Evolutionary conservation across 2,888 invertebrate genomes (phyloP), one percentile per base, ranked within the genome.

Genomic region (Acronicta psi): DNA sequence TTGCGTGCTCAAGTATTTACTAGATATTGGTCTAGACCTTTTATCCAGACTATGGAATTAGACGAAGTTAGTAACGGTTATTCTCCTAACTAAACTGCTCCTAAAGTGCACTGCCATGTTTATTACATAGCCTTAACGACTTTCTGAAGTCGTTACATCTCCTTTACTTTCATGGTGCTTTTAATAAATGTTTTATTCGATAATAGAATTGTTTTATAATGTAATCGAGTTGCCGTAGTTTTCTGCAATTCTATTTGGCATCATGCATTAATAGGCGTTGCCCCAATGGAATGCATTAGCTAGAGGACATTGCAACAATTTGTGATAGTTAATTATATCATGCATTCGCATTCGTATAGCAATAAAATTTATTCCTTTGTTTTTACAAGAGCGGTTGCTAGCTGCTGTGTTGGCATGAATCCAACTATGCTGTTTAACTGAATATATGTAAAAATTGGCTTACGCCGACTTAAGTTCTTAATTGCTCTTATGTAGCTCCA

Each of bases 391-490:
- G 73, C 75, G 77, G 84, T 86, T 88, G 81, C 86, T 79, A 85
- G 63, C 81, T 69, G 71, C 67, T 66, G 46, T 71, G 25, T 76
- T 89, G 90, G 90, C 88, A 16, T 31, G 9, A 8, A 20, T 77
- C 89, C 90, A 90, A 86, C 60, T 73, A 81, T 83, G 85, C 82
- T 66, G 68, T 83, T 83, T 79, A 75, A 79, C 77, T 71, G 71
- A 70, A 80, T 59, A 59, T 62, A 57, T 66, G 69, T n/a, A n/a
- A 69, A 73, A 73, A 69, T 81, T 67, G 61, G 60, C 68, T 67
- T 61, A 38, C 16, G 53, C 55, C 11, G 5, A 25, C 14, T 68
- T 59, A 44, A 55, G 42, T 50, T 54, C 41, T 54, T 54, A 59
- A 59, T 43, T 46, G 50, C 25, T 43, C 9, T 41, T 20, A 46